A percentile compares a stretch with the other conserved stretches of the same genome.
These are phyloP conservation scores for Parazoanthus swiftii DNA, from an alignment of 92 coral and sea anemone species.

Conservation along the genomic window DNA sequence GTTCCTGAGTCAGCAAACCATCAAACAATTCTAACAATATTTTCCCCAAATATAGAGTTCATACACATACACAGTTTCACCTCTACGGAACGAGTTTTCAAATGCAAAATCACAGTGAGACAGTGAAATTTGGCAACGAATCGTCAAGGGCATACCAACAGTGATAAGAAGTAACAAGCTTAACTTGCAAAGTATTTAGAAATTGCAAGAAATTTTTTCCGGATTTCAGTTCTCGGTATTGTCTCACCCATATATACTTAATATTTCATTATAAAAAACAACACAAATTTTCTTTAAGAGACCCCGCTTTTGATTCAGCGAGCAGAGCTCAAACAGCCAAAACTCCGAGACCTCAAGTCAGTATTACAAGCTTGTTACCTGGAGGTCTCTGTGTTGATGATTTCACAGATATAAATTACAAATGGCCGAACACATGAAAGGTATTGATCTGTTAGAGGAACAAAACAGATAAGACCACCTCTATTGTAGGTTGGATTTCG, in stretches of 20 bases:
- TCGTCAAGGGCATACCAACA: no score
- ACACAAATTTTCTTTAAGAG: no score
- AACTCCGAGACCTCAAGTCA: background rate
- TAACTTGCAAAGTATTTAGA: background rate
- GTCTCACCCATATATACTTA: background rate
- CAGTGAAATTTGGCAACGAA: no score
- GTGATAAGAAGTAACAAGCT: background rate
- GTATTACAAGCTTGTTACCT: background rate
- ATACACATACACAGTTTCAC: background rate
- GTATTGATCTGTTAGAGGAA: background rate
- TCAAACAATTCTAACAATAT: no score
- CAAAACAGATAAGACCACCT: background rate
- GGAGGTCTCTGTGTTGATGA: background rate
- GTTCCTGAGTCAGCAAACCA: no score
- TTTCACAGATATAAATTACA: slow-evolving; percentile 3
- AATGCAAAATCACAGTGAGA: background rate
- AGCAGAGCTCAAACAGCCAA: no score
- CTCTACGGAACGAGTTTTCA: background rate
- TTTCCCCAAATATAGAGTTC: no score
- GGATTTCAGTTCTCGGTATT: background rate
- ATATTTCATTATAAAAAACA: background rate
- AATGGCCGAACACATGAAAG: background rate
- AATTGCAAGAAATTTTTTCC: background rate
- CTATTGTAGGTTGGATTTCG: background rate
- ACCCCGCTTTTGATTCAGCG: no score